These are phyloP conservation scores for Pollimyrus isidori DNA, from an alignment of 2,113 vertebrate genomes.

Conservation along the genomic window DNA sequence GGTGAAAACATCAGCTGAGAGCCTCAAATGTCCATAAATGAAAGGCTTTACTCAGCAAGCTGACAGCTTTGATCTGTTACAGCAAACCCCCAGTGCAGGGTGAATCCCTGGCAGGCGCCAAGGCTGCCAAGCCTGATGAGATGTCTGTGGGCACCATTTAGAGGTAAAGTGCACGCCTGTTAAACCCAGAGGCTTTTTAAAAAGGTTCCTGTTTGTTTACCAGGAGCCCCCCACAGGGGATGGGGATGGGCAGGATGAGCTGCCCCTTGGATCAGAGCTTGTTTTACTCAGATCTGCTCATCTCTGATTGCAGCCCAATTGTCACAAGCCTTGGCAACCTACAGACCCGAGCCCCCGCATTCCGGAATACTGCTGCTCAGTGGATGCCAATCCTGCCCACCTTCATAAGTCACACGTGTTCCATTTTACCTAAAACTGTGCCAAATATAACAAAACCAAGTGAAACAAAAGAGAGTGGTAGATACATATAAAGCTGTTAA, in stretches of 20 bases:
- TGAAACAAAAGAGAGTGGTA: neutral
- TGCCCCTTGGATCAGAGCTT: neutral
- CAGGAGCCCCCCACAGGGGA: neutral
- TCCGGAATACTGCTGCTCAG: neutral
- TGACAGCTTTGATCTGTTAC: neutral
- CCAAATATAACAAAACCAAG: neutral
- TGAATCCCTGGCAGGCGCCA: neutral
- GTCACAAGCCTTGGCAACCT: neutral
- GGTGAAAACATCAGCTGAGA: neutral
- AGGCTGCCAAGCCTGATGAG: neutral
- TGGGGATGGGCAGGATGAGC: neutral
- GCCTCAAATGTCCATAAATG: neutral
- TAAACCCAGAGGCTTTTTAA: neutral
- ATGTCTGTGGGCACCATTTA: neutral
- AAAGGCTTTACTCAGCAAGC: neutral
- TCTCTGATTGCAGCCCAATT: neutral
- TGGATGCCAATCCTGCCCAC: neutral
- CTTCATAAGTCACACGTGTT: neutral
- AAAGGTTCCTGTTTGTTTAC: neutral
- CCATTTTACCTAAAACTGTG: neutral
- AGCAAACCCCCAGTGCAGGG: neutral
- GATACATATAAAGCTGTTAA: neutral
- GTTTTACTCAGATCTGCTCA: neutral
- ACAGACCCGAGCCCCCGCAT: too few relatives aligned
- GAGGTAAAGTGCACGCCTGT: neutral